Base-by-base conservation (phyloP, 1,140 invertebrate genomes). In the Drosophila ficusphila region DNA sequence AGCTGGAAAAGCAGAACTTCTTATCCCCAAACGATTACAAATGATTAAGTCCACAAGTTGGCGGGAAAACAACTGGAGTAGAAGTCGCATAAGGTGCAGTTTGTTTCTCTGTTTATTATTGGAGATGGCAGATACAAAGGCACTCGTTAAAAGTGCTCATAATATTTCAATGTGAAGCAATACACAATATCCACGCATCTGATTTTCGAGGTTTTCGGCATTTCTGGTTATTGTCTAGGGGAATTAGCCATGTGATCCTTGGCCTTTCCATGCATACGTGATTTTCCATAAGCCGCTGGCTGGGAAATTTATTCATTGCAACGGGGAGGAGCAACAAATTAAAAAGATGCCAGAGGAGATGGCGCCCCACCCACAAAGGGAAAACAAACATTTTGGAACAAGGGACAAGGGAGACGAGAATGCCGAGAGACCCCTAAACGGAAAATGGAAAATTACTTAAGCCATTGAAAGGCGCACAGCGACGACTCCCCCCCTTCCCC, bases 291-390 rank as follows among this genome's bases (percentile, higher is more conserved):
- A 27, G 36, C 36, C 39, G 29, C 29, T 42, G 51, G 47, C 70
- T 79, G 41, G 58, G 52, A 81, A 81, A 81, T 81, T 73, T 82
- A 81, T 81, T 82, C 79, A 77, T 81, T 81, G 68, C 54, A 72
- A 51, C n/a, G n/a, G n/a, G n/a, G 51, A 38, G 57, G 46, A 51
- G 38, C 34, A 39, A 53, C 58, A 62, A 44, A 16, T 57, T 53
- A 53, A 27, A 21, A 25, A 48, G 25, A 27, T 23, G 18, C 21
- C n/a, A 14, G 1, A 53, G 18, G 39, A 49, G 21, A 19, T 11
- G 21, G 0, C 5, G 53, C 48, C 2, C 36, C 18, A n/a, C 18
- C 38, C 38, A 41, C n/a, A 8, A 31, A 31, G n/a, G 44, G 19
- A 65, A 64, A 31, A 16, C 38, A 68, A 68, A 34, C 60, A 60